Evolutionary conservation across 2,113 vertebrate genomes (phyloP).

Genomic region (Crypturellus undulatus): DNA sequence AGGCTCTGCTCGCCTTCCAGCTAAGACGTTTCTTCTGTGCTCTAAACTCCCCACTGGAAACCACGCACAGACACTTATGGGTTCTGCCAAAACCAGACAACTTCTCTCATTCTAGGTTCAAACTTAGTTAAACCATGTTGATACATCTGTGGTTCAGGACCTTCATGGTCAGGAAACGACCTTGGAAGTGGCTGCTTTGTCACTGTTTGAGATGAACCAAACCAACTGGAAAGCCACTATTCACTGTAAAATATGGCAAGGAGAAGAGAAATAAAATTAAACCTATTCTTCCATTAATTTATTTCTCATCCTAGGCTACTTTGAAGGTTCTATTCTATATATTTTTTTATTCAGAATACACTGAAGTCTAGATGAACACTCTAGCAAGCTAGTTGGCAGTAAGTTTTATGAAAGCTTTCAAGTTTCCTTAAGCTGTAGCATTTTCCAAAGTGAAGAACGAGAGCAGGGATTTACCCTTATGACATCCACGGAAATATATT

Average conservation of each 20-base stretch:
- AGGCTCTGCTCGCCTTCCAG: neutral
- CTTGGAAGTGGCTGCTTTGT: neutral
- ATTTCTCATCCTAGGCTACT: neutral
- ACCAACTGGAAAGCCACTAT: neutral
- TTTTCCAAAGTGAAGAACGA: slow-evolving; percentile 63
- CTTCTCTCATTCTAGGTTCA: neutral
- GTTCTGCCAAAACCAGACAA: neutral
- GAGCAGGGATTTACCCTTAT: slow-evolving; percentile 60
- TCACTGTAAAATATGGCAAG: neutral
- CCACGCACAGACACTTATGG: fast-evolving
- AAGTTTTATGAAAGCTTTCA: slow-evolving; percentile 69
- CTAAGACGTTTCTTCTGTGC: neutral
- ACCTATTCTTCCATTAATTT: neutral
- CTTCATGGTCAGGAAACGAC: neutral
- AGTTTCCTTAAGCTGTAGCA: slow-evolving; percentile 68
- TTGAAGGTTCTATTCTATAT: neutral
- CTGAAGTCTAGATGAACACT: neutral
- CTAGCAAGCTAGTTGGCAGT: slow-evolving; percentile 12
- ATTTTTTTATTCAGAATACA: neutral
- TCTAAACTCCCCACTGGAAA: neutral
- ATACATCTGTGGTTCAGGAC: neutral
- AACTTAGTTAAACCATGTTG: fast-evolving
- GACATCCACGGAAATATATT: slow-evolving; percentile 61
- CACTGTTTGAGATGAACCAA: neutral
- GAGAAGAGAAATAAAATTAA: neutral